phyloP scores from a whole-genome alignment of 64 coral and sea anemone species.

The Exaiptasia diaphana region DNA sequence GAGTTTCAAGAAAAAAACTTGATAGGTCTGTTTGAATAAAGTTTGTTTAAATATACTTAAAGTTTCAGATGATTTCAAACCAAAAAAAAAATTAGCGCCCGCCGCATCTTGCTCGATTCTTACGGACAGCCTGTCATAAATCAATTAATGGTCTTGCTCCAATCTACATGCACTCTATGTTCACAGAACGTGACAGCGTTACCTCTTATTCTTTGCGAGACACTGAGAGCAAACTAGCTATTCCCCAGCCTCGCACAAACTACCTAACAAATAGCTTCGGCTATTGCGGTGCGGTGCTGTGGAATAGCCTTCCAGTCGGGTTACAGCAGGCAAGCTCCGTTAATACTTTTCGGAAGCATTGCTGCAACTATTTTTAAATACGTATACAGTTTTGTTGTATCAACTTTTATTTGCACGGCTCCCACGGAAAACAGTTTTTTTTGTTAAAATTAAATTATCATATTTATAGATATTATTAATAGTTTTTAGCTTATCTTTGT shows the following conservation, averaged over 20 bases:
- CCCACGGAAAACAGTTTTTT: not conserved
- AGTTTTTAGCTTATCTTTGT: not conserved
- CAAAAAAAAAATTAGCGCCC: too few relatives aligned
- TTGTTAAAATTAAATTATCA: not conserved
- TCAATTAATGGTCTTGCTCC: slow-evolving; percentile 16
- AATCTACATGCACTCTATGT: slow-evolving; percentile 14
- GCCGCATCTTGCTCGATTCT: too few relatives aligned
- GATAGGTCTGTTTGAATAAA: too few relatives aligned
- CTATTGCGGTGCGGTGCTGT: slow-evolving; percentile 29
- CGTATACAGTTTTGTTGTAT: not conserved
- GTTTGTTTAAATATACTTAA: too few relatives aligned
- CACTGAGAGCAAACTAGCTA: not conserved
- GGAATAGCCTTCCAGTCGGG: slow-evolving; percentile 25
- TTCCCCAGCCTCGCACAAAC: slow-evolving; percentile 31
- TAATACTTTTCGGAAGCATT: not conserved
- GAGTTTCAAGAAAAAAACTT: too few relatives aligned
- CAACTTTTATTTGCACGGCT: not conserved
- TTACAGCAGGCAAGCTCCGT: not conserved
- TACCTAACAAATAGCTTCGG: slow-evolving; percentile 16
- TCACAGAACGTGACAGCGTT: not conserved
- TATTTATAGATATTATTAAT: not conserved
- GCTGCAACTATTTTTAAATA: too few relatives aligned
- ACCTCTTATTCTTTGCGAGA: not conserved
- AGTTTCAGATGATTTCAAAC: too few relatives aligned
- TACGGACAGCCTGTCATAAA: too few relatives aligned